phyloP scores from a whole-genome alignment of 2,797 vertebrate genomes.

The Lutjanus argentimaculatus region DNA sequence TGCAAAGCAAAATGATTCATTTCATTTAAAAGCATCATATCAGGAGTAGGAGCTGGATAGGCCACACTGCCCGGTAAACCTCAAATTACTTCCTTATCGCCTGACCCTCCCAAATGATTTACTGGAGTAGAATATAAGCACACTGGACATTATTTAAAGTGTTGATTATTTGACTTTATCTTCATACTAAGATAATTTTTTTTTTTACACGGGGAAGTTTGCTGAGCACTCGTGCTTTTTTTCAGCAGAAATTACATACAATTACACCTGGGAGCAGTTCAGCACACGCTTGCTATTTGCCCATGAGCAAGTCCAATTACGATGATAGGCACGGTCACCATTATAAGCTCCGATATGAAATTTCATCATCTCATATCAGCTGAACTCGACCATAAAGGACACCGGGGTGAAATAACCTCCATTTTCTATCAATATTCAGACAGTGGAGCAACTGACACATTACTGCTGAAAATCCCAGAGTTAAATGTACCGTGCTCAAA shows the following conservation, averaged over 20 bases:
- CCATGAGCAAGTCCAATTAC: constrained; percentile 49
- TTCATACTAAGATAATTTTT: constrained; percentile 23
- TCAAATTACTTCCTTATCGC: constrained; percentile 34
- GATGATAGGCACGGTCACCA: constrained; percentile 41
- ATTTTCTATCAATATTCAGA: constrained; percentile 59
- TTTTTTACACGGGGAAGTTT: not conserved
- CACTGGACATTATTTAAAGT: constrained; percentile 12
- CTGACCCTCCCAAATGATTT: constrained; percentile 22
- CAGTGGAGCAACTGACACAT: constrained; percentile 22
- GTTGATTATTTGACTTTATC: constrained; percentile 43
- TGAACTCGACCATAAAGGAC: constrained; percentile 63
- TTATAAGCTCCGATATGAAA: constrained; percentile 61
- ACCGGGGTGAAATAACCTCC: constrained; percentile 48
- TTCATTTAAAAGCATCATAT: constrained; percentile 37
- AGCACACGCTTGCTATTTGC: constrained; percentile 41
- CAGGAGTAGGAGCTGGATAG: constrained; percentile 2
- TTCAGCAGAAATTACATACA: constrained; percentile 11
- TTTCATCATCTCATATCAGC: constrained; percentile 64
- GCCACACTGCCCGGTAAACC: not conserved
- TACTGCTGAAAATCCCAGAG: constrained; percentile 20
- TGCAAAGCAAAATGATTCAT: constrained; percentile 41
- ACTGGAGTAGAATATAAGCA: constrained; percentile 10
- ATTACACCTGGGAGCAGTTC: constrained; percentile 35
- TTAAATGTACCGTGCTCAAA: constrained; percentile 54
- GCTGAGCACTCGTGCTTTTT: constrained; percentile 23